Evolutionary conservation across 2,113 vertebrate genomes (phyloP).

Genomic region (Apaloderma vittatum): DNA sequence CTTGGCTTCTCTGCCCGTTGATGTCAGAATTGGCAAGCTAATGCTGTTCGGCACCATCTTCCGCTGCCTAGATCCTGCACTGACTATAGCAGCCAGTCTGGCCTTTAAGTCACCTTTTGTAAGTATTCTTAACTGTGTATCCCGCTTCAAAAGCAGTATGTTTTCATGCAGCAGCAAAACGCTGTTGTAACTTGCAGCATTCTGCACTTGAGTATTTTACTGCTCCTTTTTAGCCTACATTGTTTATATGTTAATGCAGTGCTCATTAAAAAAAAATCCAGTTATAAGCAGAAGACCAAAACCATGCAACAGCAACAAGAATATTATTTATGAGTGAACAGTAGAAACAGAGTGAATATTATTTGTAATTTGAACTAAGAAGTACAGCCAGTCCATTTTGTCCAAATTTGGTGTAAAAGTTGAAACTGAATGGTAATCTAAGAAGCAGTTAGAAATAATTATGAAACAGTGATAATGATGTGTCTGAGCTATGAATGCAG

Average conservation of each 20-base stretch:
- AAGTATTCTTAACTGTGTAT: slow-evolving; percentile 59
- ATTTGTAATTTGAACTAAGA: neutral
- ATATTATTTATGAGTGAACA: neutral
- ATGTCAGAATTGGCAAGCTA: slow-evolving; percentile 96
- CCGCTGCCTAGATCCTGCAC: slow-evolving; percentile 94
- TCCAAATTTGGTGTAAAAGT: neutral
- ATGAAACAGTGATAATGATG: neutral
- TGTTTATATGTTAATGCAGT: neutral
- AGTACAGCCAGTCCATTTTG: neutral
- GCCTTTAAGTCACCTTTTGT: slow-evolving; percentile 97
- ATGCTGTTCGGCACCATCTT: slow-evolving; percentile 98
- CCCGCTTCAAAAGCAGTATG: neutral
- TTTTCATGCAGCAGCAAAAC: neutral
- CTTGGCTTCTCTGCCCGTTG: slow-evolving; percentile 94
- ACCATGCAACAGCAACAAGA: neutral
- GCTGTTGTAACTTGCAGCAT: neutral
- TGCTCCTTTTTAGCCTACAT: neutral
- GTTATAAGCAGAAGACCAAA: neutral
- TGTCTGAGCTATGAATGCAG: neutral
- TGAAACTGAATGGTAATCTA: neutral
- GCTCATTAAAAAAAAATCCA: neutral
- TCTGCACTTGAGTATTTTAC: neutral
- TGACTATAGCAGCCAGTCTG: slow-evolving; percentile 96
- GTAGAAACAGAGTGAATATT: neutral
- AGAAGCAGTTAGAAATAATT: neutral